phyloP scores from a whole-genome alignment of 92 coral and sea anemone species.

The Phenganax stokvisi region DNA sequence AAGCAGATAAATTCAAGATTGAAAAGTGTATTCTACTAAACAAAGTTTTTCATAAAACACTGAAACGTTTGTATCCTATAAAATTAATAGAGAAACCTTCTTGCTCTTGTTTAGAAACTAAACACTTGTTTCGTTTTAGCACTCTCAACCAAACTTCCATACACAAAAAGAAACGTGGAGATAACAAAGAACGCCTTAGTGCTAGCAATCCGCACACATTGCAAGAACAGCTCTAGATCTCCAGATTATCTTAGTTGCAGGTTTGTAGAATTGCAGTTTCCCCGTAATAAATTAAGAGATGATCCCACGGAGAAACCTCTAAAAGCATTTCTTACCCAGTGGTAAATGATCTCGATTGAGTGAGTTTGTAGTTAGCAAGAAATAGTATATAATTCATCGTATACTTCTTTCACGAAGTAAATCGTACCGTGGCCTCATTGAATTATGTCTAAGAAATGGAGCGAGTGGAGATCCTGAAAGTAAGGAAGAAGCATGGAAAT shows the following conservation, averaged over 20 bases:
- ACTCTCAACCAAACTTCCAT: constrained; percentile 71
- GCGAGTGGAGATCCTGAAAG: constrained; percentile 92
- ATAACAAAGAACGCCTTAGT: constrained; percentile 73
- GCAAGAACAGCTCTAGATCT: constrained; percentile 37
- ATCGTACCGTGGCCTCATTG: constrained; percentile 73
- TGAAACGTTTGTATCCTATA: neutral
- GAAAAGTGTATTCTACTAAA: too few relatives aligned
- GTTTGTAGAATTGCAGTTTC: constrained; percentile 37
- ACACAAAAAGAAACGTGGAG: constrained; percentile 58
- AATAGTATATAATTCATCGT: neutral
- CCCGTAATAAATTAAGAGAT: neutral
- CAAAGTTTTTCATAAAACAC: neutral
- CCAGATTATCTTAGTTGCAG: constrained; percentile 65
- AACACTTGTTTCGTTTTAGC: constrained; percentile 46
- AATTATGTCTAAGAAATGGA: constrained; percentile 62
- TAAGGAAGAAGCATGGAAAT: constrained; percentile 79
- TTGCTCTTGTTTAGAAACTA: too few relatives aligned
- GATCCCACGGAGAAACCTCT: too few relatives aligned
- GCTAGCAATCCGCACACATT: constrained; percentile 73
- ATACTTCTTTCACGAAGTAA: constrained; percentile 48
- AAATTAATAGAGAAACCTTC: too few relatives aligned
- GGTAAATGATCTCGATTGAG: neutral
- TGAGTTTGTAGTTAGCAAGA: neutral
- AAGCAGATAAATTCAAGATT: neutral
- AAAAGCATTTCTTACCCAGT: too few relatives aligned